Evolutionary conservation across 2,797 vertebrate genomes (phyloP).

Genomic region (Gastrophryne carolinensis): DNA sequence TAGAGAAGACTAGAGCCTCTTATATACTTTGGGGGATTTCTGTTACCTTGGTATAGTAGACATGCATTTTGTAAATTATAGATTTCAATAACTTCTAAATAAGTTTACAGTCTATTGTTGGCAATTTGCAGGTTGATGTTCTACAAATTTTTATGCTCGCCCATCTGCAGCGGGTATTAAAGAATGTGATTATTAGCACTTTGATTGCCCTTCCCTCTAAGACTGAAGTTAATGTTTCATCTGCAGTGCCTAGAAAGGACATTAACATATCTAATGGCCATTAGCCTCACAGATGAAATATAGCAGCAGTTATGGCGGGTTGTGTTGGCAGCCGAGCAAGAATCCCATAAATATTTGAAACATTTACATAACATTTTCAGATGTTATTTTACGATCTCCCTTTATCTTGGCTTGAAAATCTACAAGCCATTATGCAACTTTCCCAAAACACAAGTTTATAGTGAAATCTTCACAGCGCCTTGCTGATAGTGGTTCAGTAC

Average conservation of each 20-base stretch:
- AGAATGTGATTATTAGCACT: slow-evolving; percentile 6
- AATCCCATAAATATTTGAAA: slow-evolving; percentile 38
- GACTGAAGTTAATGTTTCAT: slow-evolving; percentile 32
- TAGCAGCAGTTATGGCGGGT: slow-evolving; percentile 15
- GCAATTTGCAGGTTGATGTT: neutral
- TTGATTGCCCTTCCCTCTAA: slow-evolving; percentile 1
- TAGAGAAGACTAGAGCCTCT: no score
- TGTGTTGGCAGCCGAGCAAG: slow-evolving; percentile 23
- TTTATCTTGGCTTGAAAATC: slow-evolving; percentile 20
- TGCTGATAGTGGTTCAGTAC: neutral
- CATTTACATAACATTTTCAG: slow-evolving; percentile 15
- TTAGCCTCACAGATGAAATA: slow-evolving; percentile 41
- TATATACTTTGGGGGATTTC: no score
- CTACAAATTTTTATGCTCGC: neutral
- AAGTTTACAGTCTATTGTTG: neutral
- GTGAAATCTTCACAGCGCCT: neutral
- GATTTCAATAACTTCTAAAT: neutral
- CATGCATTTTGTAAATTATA: no score
- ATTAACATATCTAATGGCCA: slow-evolving; percentile 38
- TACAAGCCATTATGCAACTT: slow-evolving; percentile 25
- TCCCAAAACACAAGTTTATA: slow-evolving; percentile 11
- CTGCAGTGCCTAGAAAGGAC: slow-evolving; percentile 14
- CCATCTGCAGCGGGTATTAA: neutral
- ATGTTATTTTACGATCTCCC: slow-evolving; percentile 22
- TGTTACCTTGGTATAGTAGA: no score